These are phyloP conservation scores for Catonia carolina DNA, from an alignment of 2,888 invertebrate genomes.

Conservation along the genomic window DNA sequence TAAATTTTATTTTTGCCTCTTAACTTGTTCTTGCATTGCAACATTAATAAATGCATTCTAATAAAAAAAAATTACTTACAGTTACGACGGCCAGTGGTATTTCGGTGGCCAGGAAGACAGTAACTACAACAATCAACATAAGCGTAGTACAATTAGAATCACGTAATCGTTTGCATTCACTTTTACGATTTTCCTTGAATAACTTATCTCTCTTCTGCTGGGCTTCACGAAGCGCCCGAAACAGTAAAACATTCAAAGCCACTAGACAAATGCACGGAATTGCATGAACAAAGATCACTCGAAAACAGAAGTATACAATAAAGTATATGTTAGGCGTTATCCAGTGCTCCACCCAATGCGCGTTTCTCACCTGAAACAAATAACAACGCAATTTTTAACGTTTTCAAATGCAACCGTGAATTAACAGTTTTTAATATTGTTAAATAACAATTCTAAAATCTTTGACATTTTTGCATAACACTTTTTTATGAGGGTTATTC, in stretches of 20 bases:
- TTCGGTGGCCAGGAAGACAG: conserved; percentile 75
- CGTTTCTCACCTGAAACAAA: conserved; percentile 48
- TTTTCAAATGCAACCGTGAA: too few relatives aligned
- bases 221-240: conserved; percentile 77
- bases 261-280: conserved; percentile 84
- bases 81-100: conserved; percentile 79
- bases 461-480: too few relatives aligned
- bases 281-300: conserved; percentile 86
- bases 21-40: too few relatives aligned
- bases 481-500: too few relatives aligned
- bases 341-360: conserved; percentile 62
- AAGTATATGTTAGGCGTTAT: conserved; percentile 70
- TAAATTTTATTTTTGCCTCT: too few relatives aligned
- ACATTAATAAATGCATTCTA: too few relatives aligned
- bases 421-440: too few relatives aligned
- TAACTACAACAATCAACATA: conserved; percentile 81
- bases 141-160: conserved; percentile 80
- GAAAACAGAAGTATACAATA: conserved; percentile 73
- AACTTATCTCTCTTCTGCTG: conserved; percentile 70
- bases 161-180: conserved; percentile 68
- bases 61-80: too few relatives aligned
- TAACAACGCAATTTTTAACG: too few relatives aligned
- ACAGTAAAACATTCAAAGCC: conserved; percentile 79
- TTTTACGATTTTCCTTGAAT: conserved; percentile 69
- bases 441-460: too few relatives aligned